These are phyloP conservation scores for Diabrotica balteata DNA, from an alignment of 2,888 invertebrate genomes.

Conservation along the genomic window DNA sequence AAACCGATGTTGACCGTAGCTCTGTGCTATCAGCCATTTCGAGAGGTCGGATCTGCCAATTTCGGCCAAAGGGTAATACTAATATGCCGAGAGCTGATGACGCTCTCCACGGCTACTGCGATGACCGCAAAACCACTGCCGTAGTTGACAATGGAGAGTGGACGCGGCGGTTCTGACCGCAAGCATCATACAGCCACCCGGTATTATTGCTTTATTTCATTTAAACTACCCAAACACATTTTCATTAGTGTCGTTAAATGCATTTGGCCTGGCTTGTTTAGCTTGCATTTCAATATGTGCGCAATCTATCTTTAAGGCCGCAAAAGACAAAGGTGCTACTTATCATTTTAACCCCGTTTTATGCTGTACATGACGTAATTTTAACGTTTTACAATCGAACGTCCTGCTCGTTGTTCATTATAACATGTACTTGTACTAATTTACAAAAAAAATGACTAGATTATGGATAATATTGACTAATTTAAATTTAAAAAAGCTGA, in stretches of 20 bases:
- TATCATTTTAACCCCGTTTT: too few species aligned
- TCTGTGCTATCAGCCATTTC: constrained; percentile 39
- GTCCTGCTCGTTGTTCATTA: too few species aligned
- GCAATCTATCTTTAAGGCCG: too few species aligned
- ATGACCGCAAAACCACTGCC: constrained; percentile 46
- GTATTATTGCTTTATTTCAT: constrained; percentile 37
- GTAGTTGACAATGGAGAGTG: constrained; percentile 43
- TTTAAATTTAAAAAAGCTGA: too few species aligned
- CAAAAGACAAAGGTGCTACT: too few species aligned
- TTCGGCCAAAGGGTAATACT: constrained; percentile 44
- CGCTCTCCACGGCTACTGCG: constrained; percentile 40
- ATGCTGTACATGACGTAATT: too few species aligned
- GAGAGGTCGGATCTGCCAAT: constrained; percentile 41
- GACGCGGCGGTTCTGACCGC: constrained; percentile 42
- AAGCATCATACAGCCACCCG: constrained; percentile 43
- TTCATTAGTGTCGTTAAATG: constrained; percentile 30
- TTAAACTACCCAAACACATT: constrained; percentile 22
- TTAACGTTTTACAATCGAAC: too few species aligned
- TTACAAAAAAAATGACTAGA: too few species aligned
- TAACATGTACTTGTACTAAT: too few species aligned
- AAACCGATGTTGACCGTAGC: constrained; percentile 42
- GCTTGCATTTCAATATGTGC: constrained; percentile 7
- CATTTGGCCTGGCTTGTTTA: constrained; percentile 18
- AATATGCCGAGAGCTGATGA: constrained; percentile 44
- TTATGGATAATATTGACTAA: too few species aligned